Evolutionary conservation across 2,113 vertebrate genomes (phyloP).

Genomic region (Erpornis zantholeuca): DNA sequence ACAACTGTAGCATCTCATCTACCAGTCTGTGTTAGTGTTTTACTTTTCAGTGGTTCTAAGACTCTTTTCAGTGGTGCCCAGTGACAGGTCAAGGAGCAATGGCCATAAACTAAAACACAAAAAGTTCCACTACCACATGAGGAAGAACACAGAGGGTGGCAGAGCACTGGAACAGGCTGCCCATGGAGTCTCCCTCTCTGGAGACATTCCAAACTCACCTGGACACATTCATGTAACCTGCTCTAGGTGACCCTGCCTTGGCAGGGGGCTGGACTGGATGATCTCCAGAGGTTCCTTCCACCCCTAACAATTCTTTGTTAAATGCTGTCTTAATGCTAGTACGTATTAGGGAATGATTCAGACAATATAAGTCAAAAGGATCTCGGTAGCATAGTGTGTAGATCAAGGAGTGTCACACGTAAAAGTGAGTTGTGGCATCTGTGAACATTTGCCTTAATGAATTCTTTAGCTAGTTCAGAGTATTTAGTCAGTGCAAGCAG

Average conservation of each 20-base stretch:
- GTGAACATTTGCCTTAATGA: background rate
- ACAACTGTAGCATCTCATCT: background rate
- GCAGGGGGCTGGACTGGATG: background rate
- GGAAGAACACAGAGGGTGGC: background rate
- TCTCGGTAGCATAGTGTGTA: background rate
- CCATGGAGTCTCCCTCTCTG: background rate
- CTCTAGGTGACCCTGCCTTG: background rate
- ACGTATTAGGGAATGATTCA: background rate
- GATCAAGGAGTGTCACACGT: fast-evolving
- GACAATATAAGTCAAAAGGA: fast-evolving
- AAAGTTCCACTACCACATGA: background rate
- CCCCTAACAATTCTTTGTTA: background rate
- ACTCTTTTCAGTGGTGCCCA: background rate
- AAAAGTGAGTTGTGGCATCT: background rate
- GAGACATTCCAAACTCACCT: background rate
- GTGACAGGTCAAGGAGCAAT: background rate
- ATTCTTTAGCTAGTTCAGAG: background rate
- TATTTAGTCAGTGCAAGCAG: background rate
- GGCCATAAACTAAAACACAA: background rate
- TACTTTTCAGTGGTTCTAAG: background rate
- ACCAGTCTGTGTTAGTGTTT: background rate
- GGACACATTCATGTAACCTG: background rate
- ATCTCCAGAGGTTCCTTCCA: background rate
- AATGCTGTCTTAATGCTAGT: background rate
- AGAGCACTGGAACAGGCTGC: background rate